phyloP scores from a whole-genome alignment of 2,113 vertebrate species.

The Atrichornis clamosus region DNA sequence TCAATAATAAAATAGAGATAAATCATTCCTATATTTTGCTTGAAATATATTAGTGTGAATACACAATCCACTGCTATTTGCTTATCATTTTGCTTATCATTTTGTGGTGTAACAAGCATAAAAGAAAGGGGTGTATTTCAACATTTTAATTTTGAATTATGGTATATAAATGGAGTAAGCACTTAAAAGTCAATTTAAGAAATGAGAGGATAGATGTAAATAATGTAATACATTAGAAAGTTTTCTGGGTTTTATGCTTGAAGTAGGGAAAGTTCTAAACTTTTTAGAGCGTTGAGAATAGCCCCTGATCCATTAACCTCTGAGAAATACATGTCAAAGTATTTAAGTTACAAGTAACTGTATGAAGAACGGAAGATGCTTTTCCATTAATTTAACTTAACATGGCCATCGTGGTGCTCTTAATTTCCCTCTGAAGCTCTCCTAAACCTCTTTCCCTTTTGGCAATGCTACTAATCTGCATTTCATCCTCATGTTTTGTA shows the following conservation, averaged over 20 bases:
- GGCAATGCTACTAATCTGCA: neutral
- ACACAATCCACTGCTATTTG: neutral
- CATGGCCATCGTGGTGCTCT: neutral
- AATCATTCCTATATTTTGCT: constrained; percentile 7
- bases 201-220: neutral
- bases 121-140: constrained; percentile 44
- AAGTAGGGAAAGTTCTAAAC: neutral
- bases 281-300: neutral
- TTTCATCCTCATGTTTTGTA: neutral
- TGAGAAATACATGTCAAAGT: neutral
- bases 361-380: neutral
- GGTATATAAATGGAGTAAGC: constrained; percentile 35
- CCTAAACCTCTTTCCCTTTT: neutral
- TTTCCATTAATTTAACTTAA: neutral
- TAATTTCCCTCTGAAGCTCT: neutral
- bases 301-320: neutral
- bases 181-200: constrained; percentile 56
- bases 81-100: constrained; percentile 37
- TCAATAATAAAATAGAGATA: constrained; percentile 34
- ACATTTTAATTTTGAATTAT: constrained; percentile 60
- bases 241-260: neutral
- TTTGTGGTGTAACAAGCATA: constrained; percentile 52
- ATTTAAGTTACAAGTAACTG: neutral
- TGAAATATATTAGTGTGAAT: neutral
- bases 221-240: neutral